phyloP scores from a whole-genome alignment of 2,797 vertebrate genomes.

The Cossypha niveicapilla region DNA sequence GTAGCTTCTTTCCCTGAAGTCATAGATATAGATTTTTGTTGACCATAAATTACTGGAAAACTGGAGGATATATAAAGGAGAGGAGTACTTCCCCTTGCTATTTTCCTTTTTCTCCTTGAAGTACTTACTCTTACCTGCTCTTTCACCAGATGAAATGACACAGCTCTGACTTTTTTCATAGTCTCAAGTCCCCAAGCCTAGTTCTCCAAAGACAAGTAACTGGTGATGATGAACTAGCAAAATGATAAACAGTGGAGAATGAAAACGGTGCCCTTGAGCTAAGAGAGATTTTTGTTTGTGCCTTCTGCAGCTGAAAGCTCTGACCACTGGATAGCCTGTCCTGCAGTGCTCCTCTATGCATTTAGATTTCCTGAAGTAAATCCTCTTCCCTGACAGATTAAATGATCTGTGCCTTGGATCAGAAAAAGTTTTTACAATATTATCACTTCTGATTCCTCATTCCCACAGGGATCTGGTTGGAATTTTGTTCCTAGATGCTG shows the following conservation, averaged over 20 bases:
- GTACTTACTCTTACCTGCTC: not conserved
- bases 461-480: not conserved
- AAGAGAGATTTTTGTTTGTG: accelerated
- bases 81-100: accelerated
- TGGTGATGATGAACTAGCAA: not conserved
- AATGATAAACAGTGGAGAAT: not conserved
- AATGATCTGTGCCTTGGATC: not conserved
- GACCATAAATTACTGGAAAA: not conserved
- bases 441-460: not conserved
- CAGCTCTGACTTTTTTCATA: not conserved
- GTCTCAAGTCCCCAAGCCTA: not conserved
- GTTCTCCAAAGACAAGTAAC: not conserved
- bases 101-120: not conserved
- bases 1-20: not conserved
- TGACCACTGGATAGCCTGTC: not conserved
- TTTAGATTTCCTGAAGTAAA: not conserved
- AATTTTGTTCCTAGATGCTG: not conserved
- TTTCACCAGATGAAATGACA: not conserved
- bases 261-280: not conserved
- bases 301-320: not conserved
- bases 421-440: not conserved
- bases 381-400: not conserved
- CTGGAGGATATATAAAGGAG: not conserved
- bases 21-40: not conserved
- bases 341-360: accelerated